Percentiles rank a stretch among this genome's conserved stretches.
phyloP scores from a whole-genome alignment of 2,888 invertebrate genomes.

The Trichopoda pennipes region DNA sequence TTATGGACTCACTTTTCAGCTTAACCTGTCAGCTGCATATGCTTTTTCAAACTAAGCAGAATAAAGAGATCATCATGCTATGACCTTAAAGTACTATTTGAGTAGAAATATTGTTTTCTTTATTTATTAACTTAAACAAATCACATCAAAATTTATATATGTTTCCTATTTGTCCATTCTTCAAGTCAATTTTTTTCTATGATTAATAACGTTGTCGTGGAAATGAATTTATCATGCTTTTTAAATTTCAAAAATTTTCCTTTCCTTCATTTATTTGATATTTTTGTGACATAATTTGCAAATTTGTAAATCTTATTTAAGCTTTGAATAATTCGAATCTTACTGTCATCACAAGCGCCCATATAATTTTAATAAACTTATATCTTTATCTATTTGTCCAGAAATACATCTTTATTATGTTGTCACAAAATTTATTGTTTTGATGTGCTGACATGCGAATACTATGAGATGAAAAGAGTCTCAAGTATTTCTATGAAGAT shows the following conservation, averaged over 20 bases:
- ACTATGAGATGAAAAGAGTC: neutral
- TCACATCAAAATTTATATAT: too few species aligned
- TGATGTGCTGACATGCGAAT: slow-evolving; percentile 22
- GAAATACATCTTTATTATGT: slow-evolving; percentile 55
- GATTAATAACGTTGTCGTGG: too few species aligned
- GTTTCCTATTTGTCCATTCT: too few species aligned
- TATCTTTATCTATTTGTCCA: slow-evolving; percentile 18
- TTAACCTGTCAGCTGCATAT: too few species aligned
- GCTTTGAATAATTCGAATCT: slow-evolving; percentile 14
- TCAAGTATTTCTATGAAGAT: slow-evolving; percentile 15
- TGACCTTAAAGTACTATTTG: too few species aligned
- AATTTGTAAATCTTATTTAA: slow-evolving; percentile 27
- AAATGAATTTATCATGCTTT: too few species aligned
- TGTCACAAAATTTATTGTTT: slow-evolving; percentile 53
- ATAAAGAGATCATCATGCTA: too few species aligned
- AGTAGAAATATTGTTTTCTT: too few species aligned
- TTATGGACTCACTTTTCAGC: too few species aligned
- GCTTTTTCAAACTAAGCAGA: too few species aligned
- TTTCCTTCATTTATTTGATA: neutral
- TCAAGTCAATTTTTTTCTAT: too few species aligned
- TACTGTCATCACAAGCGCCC: slow-evolving; percentile 40
- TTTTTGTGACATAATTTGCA: neutral
- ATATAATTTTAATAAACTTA: slow-evolving; percentile 54
- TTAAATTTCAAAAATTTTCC: neutral
- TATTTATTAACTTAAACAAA: too few species aligned